Evolutionary conservation across 2,797 vertebrate species (phyloP).

Genomic region (Tokudaia muenninki): DNA sequence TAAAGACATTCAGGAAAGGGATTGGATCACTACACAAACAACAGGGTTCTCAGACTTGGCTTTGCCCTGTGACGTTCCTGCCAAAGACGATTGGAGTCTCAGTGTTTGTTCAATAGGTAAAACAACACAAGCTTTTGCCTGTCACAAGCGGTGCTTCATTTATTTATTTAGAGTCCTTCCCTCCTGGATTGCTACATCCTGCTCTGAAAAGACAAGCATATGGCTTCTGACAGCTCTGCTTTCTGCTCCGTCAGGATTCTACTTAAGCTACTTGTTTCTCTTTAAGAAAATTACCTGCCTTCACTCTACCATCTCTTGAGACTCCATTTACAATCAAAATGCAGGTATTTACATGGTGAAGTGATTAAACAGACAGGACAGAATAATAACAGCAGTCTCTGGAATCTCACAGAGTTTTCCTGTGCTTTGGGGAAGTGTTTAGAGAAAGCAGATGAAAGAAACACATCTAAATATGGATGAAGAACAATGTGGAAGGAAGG

Average conservation of each 20-base stretch:
- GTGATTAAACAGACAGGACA: slow-evolving; percentile 69
- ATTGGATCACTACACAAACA: slow-evolving; percentile 67
- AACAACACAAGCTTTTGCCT: slow-evolving; percentile 83
- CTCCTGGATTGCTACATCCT: slow-evolving; percentile 74
- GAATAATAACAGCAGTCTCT: slow-evolving; percentile 34
- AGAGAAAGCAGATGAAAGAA: slow-evolving; percentile 61
- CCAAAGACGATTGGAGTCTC: slow-evolving; percentile 86
- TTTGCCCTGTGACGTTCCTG: slow-evolving; percentile 79
- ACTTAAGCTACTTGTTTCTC: slow-evolving; percentile 69
- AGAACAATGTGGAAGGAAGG: not conserved
- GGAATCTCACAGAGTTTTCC: not conserved
- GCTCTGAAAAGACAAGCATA: slow-evolving; percentile 75
- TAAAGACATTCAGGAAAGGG: slow-evolving; percentile 63
- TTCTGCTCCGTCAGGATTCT: slow-evolving; percentile 56
- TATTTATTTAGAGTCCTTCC: slow-evolving; percentile 79
- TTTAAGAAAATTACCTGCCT: slow-evolving; percentile 63
- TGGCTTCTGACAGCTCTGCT: slow-evolving; percentile 48
- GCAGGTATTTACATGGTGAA: slow-evolving; percentile 68
- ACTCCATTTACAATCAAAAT: slow-evolving; percentile 71
- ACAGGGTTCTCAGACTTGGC: slow-evolving; percentile 83
- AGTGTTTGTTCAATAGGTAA: slow-evolving; percentile 84
- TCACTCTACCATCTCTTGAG: slow-evolving; percentile 63
- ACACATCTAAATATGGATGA: slow-evolving; percentile 39
- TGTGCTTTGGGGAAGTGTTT: slow-evolving; percentile 48
- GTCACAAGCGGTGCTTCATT: slow-evolving; percentile 78